A percentile compares a stretch with the other conserved stretches of the same genome.
Evolutionary conservation across 2,113 vertebrate species (phyloP).

Genomic region (Agelaius tricolor): DNA sequence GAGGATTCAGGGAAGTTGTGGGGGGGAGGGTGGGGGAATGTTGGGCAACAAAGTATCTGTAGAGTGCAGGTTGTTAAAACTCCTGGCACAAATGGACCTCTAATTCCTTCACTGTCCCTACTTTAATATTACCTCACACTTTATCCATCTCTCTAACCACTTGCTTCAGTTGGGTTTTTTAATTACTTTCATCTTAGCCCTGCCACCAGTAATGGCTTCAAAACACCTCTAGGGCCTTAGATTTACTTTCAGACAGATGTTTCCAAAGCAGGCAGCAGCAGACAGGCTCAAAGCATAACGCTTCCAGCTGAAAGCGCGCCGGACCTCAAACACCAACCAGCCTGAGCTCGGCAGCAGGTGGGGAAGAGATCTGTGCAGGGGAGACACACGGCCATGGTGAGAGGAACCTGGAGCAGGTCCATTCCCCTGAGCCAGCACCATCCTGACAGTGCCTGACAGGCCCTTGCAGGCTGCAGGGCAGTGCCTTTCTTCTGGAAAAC

Average conservation of each 20-base stretch:
- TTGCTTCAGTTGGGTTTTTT: conserved; percentile 10
- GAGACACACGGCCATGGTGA: neutral
- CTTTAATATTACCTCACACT: conserved; percentile 41
- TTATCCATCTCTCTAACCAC: neutral
- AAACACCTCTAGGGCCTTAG: conserved; percentile 37
- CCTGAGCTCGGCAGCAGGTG: neutral
- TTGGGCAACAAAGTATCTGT: neutral
- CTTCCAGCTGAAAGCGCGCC: neutral
- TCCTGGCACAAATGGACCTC: neutral
- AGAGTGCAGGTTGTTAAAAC: conserved; percentile 14
- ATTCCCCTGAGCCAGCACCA: neutral
- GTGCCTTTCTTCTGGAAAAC: neutral
- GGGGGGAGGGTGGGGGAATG: neutral
- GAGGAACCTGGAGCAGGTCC: neutral
- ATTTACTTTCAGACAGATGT: conserved; percentile 62
- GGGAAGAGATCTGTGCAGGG: neutral
- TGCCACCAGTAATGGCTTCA: conserved; percentile 51
- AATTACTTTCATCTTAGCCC: conserved; percentile 54
- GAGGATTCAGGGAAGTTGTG: conserved; percentile 22
- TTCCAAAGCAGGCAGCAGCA: conserved; percentile 9
- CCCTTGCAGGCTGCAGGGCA: neutral
- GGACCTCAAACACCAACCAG: neutral
- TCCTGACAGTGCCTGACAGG: neutral
- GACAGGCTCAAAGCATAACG: neutral
- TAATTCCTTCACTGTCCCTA: neutral